Evolutionary conservation across 2,797 vertebrate genomes (phyloP), one percentile per base, ranked within the genome.

Genomic region (Nyctalus aviator): DNA sequence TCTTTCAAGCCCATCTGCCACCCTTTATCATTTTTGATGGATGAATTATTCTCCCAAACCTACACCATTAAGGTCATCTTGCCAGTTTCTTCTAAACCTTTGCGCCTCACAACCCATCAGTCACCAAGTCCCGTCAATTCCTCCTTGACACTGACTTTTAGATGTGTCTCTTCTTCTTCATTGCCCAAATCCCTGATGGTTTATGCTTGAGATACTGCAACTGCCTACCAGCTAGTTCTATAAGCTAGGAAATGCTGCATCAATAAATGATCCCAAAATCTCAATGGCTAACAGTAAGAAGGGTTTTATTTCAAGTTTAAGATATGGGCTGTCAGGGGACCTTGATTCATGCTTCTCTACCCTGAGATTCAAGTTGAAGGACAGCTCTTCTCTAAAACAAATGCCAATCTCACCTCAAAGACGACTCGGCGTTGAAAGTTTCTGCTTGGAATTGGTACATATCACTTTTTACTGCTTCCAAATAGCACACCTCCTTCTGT

Each of bases 141-240:
- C 75, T 90, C 41, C 32, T 84, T 90, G 20, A 81, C 30, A 93
- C 10, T 50, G 27, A 90, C 15, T 75, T 95, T 83, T 57, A 66
- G 35, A 66, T 92, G 75, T 73, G 41, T 68, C 72, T 59, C n/a
- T 77, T 44, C 1, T 30, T 69, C 62, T 81, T 77, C 55, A 64
- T 12, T 92, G 35, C 3, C 55, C 81, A 82, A 68, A 46, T 55
- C 21, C 21, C 15, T 68, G 71, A 17, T 3, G n/a, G 11, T 91
- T 83, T 77, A 68, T 1, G 3, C 10, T 71, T 75, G 14, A 25
- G 17, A 84, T 53, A 30, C 20, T 4, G 37, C 82, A 90, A 86
- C 32, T 44, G 41, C 50, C 72, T 87, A 23, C 11, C 15, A 57
- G n/a, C 27, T 73, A 21, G 11, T 68, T 85, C 20, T 9, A 12